These are phyloP conservation scores for Nebria salina DNA, from an alignment of 2,888 invertebrate species.

Conservation along the genomic window DNA sequence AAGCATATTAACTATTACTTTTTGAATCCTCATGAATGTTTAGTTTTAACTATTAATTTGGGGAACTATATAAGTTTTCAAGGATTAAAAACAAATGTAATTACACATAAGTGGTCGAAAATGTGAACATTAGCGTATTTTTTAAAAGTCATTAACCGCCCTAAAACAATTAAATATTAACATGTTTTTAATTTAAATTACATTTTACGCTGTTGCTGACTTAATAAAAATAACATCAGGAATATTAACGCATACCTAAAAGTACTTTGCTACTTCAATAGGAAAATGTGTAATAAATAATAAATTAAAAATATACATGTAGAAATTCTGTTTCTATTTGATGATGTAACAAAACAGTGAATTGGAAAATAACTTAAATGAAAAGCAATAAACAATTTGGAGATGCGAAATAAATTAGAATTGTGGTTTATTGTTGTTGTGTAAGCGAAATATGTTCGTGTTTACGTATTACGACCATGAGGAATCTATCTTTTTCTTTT, in stretches of 20 bases:
- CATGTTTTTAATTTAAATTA: no score
- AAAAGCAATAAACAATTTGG: background rate
- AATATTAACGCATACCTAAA: no score
- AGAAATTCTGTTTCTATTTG: background rate
- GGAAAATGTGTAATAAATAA: background rate
- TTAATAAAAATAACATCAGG: no score
- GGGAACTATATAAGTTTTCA: no score
- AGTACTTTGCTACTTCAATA: no score
- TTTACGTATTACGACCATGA: slow-evolving; percentile 19
- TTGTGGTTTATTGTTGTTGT: background rate
- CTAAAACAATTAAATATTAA: no score
- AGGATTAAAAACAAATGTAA: no score
- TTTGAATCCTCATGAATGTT: background rate
- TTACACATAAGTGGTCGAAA: no score
- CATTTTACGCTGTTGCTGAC: no score
- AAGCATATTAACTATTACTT: background rate
- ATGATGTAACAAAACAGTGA: background rate
- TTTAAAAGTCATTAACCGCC: no score
- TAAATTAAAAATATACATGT: background rate
- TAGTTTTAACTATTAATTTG: no score
- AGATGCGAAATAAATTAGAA: background rate
- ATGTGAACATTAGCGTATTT: no score
- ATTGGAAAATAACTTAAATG: background rate
- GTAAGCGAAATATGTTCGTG: slow-evolving; percentile 8
- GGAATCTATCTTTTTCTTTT: slow-evolving; percentile 9